A percentile compares a stretch with the other conserved stretches of the same genome.
Conservation (phyloP, 2,888 invertebrate genomes). For the Synergus japonicus region DNA sequence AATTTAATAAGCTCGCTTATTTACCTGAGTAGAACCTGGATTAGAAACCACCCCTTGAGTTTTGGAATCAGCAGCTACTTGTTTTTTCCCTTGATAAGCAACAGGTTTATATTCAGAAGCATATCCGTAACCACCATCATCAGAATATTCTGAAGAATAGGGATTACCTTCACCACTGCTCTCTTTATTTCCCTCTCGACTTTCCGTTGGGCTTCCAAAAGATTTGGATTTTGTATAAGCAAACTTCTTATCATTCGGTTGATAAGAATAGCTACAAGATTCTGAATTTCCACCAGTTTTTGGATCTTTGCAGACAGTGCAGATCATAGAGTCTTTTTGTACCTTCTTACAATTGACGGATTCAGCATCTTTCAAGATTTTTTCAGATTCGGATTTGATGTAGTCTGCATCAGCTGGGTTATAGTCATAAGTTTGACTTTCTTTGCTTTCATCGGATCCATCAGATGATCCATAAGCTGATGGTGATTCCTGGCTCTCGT, state of each 20-base stretch:
- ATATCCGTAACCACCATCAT: slow-evolving; percentile 41
- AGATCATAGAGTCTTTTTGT: slow-evolving; percentile 83
- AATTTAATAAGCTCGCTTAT: neutral
- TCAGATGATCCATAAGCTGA: neutral
- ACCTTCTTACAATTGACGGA: slow-evolving; percentile 84
- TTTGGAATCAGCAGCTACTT: slow-evolving; percentile 24
- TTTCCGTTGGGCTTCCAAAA: slow-evolving; percentile 64
- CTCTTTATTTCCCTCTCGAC: slow-evolving; percentile 38
- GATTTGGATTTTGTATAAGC: slow-evolving; percentile 70
- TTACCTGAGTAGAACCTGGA: slow-evolving; percentile 46
- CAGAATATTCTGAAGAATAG: slow-evolving; percentile 41
- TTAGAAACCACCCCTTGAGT: slow-evolving; percentile 15
- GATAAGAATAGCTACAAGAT: slow-evolving; percentile 88
- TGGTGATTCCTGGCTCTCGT: slow-evolving; percentile 15
- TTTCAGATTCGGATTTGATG: slow-evolving; percentile 81
- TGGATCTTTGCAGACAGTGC: slow-evolving; percentile 86
- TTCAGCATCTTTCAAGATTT: slow-evolving; percentile 79
- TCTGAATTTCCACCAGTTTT: slow-evolving; percentile 88
- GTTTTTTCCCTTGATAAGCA: slow-evolving; percentile 16
- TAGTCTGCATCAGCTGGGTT: slow-evolving; percentile 68
- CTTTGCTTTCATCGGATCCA: slow-evolving; percentile 46
- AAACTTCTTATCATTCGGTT: slow-evolving; percentile 83
- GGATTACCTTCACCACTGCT: slow-evolving; percentile 39
- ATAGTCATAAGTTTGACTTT: slow-evolving; percentile 45
- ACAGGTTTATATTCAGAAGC: slow-evolving; percentile 34